Evolutionary conservation across 2,797 vertebrate species (phyloP), one percentile per base, ranked within the genome.

Genomic region (Leptoclinus maculatus): DNA sequence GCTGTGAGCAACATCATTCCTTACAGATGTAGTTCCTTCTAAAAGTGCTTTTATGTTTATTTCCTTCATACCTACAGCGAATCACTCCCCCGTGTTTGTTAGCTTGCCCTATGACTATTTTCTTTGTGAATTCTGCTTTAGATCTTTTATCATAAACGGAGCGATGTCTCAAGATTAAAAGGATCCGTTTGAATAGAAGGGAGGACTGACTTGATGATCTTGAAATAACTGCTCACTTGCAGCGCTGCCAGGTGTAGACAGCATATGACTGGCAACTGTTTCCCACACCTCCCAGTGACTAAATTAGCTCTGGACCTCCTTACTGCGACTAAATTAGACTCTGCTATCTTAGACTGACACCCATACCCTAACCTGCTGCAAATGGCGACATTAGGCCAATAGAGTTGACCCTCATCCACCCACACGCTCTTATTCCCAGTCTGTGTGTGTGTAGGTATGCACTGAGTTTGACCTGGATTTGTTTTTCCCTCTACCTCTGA

Each of bases 211-310:
- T 39, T 13, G 14, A 72, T 56, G 72, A 79, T 79, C 14, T 71
- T 79, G 86, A 88, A 92, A 84, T 81, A 84, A 79, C 68, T 70
- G 66, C 43, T 45, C 70, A 43, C 45, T 32, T 56, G 38, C 27
- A 74, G 60, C 39, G 25, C 79, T 87, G 89, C 88, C 89, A 92
- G 91, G 88, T 93, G 88, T 83, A 89, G 92, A 92, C 89, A 92
- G 82, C 88, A 91, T 85, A 88, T 88, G 92, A 91, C 93, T 92
- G 91, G 85, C 93, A 94, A 95, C 93, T 95, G 93, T 94, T 95
- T 92, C 93, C 85, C 91, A 91, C 92, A 95, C 92, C 83, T 88
- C 83, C 83, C 76, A 74, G 77, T 27, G 74, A 74, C 85, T 57
- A 83, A 93, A 92, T 92, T 91, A 93, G 91, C 89, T 58, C 36